A percentile compares a stretch with the other conserved stretches of the same genome.
These are phyloP conservation scores for Porites lobata DNA, from an alignment of 92 coral and sea anemone genomes.

Conservation along the genomic window DNA sequence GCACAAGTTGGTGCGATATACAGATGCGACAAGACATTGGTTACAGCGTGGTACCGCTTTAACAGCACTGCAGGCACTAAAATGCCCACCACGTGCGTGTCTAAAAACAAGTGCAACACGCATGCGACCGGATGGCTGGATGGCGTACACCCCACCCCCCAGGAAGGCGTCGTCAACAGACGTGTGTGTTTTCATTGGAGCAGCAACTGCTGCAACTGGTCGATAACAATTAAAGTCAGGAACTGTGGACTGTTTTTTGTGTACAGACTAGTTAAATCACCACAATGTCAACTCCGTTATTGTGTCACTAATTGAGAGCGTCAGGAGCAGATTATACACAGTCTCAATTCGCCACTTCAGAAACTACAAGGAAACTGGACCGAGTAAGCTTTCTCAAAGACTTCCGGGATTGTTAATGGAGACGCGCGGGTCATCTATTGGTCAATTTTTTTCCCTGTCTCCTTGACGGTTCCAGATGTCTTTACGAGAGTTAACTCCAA, in stretches of 20 bases:
- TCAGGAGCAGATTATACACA: too few species aligned
- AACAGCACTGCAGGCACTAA: conserved; percentile 48
- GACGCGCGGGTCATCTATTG: too few species aligned
- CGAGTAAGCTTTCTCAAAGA: too few species aligned
- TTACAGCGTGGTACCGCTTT: conserved; percentile 53
- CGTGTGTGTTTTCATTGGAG: conserved; percentile 46
- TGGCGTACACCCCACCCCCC: conserved; percentile 54
- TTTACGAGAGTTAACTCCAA: too few species aligned
- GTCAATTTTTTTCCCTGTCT: too few species aligned
- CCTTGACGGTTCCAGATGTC: too few species aligned
- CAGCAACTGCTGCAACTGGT: conserved; percentile 41
- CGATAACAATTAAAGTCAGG: conserved; percentile 16
- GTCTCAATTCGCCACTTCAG: too few species aligned
- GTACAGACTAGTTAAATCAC: conserved; percentile 7
- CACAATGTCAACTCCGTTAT: conserved; percentile 11
- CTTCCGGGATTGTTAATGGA: too few species aligned
- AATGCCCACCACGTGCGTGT: conserved; percentile 43
- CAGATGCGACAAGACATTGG: conserved; percentile 29
- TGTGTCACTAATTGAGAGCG: conserved; percentile 27
- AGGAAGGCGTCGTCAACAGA: conserved; percentile 49
- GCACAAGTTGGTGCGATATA: not conserved
- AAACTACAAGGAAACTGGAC: too few species aligned
- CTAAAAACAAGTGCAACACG: conserved; percentile 23
- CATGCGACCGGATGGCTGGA: conserved; percentile 67
- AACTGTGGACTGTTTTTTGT: conserved; percentile 54